Evolutionary conservation across 2,888 invertebrate genomes (phyloP).

Genomic region (Spicauda simplicius): DNA sequence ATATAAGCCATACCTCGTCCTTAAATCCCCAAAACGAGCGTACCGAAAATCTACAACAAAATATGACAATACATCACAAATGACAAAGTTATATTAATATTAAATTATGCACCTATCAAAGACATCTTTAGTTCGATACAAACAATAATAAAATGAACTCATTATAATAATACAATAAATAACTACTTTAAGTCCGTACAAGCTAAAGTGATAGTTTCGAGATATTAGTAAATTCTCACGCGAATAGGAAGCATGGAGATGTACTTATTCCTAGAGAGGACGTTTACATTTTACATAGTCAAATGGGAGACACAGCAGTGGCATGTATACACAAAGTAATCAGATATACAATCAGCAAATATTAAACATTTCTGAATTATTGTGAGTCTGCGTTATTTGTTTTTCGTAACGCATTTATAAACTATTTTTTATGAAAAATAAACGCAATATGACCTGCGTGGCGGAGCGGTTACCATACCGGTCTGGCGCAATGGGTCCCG

Average conservation of each 20-base stretch:
- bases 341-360: background rate
- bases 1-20: too few relatives aligned
- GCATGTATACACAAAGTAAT: background rate
- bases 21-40: too few relatives aligned
- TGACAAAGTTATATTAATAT: background rate
- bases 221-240: background rate
- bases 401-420: too few relatives aligned
- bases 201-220: background rate
- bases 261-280: slow-evolving; percentile 17
- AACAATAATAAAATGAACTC: background rate
- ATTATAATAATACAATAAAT: slow-evolving; percentile 17
- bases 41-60: too few relatives aligned
- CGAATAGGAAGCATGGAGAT: slow-evolving; percentile 12
- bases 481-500: too few relatives aligned
- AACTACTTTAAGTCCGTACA: background rate
- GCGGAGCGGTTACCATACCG: too few relatives aligned
- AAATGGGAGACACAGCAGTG: slow-evolving; percentile 5
- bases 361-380: too few relatives aligned
- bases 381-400: too few relatives aligned
- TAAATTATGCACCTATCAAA: background rate
- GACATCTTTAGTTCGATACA: background rate
- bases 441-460: too few relatives aligned
- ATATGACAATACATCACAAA: background rate
- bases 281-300: slow-evolving; percentile 17
- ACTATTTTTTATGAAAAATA: too few relatives aligned